Conservation (phyloP, 2,113 vertebrate genomes). For the Psophia crepitans region DNA sequence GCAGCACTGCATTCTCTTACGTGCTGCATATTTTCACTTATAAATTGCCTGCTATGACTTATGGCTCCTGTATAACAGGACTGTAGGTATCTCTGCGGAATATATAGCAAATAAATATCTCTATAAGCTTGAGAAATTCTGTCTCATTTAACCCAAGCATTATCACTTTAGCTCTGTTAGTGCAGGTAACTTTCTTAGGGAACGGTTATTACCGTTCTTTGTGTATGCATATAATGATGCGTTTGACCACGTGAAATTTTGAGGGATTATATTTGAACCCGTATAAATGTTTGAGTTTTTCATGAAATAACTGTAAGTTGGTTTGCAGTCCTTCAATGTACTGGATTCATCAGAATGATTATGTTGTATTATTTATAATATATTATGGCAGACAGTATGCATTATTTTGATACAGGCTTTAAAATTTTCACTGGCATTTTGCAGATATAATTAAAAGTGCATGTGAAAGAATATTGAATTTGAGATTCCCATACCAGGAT, state of each 20-base stretch:
- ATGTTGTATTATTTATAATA: background rate
- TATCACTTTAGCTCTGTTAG: background rate
- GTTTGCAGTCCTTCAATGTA: background rate
- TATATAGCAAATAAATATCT: no score
- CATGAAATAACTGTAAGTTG: background rate
- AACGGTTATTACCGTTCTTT: background rate
- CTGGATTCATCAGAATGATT: background rate
- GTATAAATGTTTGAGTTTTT: background rate
- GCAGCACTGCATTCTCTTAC: background rate
- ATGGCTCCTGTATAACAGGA: background rate
- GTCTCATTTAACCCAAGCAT: background rate
- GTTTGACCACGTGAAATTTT: background rate
- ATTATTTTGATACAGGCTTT: background rate
- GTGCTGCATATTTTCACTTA: background rate
- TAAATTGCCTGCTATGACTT: background rate
- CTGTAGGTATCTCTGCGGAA: background rate
- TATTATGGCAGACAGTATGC: background rate
- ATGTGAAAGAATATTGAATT: background rate
- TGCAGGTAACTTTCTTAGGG: background rate
- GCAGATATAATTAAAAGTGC: background rate
- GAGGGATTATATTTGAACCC: background rate
- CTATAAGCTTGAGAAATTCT: background rate
- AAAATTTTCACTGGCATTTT: background rate
- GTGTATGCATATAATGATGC: background rate
- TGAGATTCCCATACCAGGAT: background rate